phyloP scores from a whole-genome alignment of 2,888 invertebrate species.

The Penaeus monodon region DNA sequence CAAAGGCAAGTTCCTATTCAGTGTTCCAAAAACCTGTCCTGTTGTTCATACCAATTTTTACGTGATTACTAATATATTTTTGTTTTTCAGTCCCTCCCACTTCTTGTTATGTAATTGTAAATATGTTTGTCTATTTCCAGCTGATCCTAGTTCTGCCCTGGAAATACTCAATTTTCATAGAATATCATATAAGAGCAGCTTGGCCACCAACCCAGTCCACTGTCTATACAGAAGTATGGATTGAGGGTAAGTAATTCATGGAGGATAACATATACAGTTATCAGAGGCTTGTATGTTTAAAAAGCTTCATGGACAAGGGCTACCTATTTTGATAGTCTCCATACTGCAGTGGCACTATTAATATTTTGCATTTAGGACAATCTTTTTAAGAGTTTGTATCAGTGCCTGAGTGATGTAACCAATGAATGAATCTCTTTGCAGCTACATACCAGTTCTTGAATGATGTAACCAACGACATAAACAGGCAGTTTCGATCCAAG shows the following conservation, averaged over 20 bases:
- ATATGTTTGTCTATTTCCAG: conserved; percentile 68
- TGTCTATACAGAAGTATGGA: conserved; percentile 57
- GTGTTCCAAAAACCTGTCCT: too few species aligned
- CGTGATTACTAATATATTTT: too few species aligned
- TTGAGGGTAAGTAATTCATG: conserved; percentile 44
- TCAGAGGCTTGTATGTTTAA: too few species aligned
- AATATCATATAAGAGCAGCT: conserved; percentile 62
- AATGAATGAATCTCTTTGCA: conserved; percentile 64
- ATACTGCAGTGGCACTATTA: too few species aligned
- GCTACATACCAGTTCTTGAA: conserved; percentile 82
- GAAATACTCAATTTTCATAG: conserved; percentile 65
- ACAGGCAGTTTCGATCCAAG: conserved; percentile 72
- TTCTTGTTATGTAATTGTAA: neutral
- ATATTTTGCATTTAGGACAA: too few species aligned
- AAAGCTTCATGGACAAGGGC: too few species aligned
- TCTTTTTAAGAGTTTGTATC: conserved; percentile 75
- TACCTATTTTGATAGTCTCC: too few species aligned
- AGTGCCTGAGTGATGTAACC: conserved; percentile 81
- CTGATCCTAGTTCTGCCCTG: conserved; percentile 66
- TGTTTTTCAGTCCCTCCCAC: too few species aligned
- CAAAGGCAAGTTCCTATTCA: too few species aligned
- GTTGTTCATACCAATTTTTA: too few species aligned
- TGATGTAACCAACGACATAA: conserved; percentile 74
- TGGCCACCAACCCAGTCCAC: conserved; percentile 65
- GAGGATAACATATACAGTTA: too few species aligned